These are phyloP conservation scores for Crocallis elinguaria DNA, from an alignment of 2,888 invertebrate genomes.

Conservation along the genomic window DNA sequence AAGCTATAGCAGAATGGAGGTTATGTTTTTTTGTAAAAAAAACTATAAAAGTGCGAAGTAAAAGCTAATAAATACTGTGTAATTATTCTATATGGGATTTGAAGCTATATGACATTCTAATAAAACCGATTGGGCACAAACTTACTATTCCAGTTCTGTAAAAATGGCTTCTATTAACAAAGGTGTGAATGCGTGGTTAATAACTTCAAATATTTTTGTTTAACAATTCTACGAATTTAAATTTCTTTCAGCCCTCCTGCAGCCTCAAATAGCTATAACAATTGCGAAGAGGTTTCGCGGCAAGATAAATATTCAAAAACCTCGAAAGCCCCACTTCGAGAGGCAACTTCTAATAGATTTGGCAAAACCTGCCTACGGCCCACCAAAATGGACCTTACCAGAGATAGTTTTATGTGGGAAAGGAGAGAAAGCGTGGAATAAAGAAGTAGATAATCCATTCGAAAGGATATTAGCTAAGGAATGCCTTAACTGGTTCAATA, in stretches of 20 bases:
- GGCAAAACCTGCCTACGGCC: slow-evolving; percentile 85
- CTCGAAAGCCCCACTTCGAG: slow-evolving; percentile 88
- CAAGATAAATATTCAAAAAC: slow-evolving; percentile 91
- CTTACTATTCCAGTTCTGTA: background rate
- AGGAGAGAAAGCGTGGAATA: slow-evolving; percentile 43
- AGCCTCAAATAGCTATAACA: slow-evolving; percentile 68
- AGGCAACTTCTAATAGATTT: slow-evolving; percentile 87
- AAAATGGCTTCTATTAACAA: slow-evolving; percentile 54
- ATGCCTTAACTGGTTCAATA: slow-evolving; percentile 87
- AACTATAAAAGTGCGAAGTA: too few relatives aligned
- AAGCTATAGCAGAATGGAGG: too few relatives aligned
- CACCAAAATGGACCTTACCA: slow-evolving; percentile 73
- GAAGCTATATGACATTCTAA: too few relatives aligned
- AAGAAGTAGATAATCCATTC: slow-evolving; percentile 87
- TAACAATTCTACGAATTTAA: background rate
- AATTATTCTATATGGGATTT: too few relatives aligned
- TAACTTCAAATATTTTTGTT: background rate
- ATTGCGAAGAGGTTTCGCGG: slow-evolving; percentile 88
- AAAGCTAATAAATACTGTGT: too few relatives aligned
- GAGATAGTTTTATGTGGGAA: slow-evolving; percentile 82
- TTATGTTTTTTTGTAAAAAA: too few relatives aligned
- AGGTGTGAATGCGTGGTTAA: slow-evolving; percentile 39
- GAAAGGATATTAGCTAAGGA: slow-evolving; percentile 90
- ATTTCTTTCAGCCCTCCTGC: slow-evolving; percentile 67
- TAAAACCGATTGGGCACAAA: background rate